Evolutionary conservation across 1,140 invertebrate genomes (phyloP).

Genomic region (Anagrus nilaparvatae): DNA sequence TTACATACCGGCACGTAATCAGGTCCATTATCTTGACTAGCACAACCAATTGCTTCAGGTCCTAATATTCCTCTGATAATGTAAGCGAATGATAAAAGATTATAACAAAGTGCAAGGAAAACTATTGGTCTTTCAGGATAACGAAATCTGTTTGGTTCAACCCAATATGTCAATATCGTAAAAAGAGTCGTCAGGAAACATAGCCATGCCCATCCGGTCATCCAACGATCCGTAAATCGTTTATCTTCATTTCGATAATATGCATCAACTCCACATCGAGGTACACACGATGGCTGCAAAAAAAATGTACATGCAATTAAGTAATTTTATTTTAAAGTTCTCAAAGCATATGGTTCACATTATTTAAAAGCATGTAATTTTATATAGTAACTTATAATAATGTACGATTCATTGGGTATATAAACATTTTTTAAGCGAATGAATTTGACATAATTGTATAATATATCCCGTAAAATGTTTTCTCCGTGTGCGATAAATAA

Average conservation of each 20-base stretch:
- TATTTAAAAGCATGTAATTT: no score
- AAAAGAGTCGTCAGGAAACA: slow-evolving; percentile 78
- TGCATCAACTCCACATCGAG: slow-evolving; percentile 60
- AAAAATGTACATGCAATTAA: no score
- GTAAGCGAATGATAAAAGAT: slow-evolving; percentile 61
- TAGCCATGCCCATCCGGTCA: slow-evolving; percentile 72
- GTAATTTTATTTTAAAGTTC: no score
- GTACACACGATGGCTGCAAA: slow-evolving; percentile 42
- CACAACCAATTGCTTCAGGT: slow-evolving; percentile 48
- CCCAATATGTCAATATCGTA: slow-evolving; percentile 78
- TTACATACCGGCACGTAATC: slow-evolving; percentile 43
- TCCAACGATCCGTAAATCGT: slow-evolving; percentile 66
- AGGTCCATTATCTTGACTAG: slow-evolving; percentile 41
- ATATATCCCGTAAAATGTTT: no score
- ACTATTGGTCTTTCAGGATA: slow-evolving; percentile 79
- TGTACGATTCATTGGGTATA: no score
- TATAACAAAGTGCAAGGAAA: slow-evolving; percentile 79
- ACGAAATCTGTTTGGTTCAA: slow-evolving; percentile 70
- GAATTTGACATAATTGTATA: no score
- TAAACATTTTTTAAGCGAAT: no score
- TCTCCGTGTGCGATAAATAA: no score
- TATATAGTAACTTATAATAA: no score
- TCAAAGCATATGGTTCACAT: no score
- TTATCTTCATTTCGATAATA: slow-evolving; percentile 65
- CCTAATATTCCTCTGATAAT: slow-evolving; percentile 59